Evolutionary conservation across 2,113 vertebrate genomes (phyloP), one percentile per base, ranked within the genome.

Genomic region (Myiopsitta monachus): DNA sequence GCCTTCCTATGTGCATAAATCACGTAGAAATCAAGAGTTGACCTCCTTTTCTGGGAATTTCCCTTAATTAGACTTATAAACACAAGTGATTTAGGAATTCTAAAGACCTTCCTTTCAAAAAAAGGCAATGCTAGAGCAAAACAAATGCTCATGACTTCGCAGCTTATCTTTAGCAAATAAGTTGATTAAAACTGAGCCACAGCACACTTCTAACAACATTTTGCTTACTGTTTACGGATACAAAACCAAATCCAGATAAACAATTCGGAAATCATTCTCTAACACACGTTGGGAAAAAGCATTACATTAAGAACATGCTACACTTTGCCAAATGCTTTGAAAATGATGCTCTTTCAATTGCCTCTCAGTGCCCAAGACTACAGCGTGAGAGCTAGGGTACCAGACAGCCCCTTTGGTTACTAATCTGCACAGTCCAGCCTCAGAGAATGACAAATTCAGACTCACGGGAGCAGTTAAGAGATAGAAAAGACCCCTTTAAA

Each of bases 1-100:
- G 66, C 99, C 99, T 98, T 99, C 99, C 99, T 99, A 91, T 18
- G 46, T 27, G 77, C 88, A 95, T 66, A 97, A 67, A 94, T 14
- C 17, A 90, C n/a, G 64, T 27, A 74, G 1, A 64, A 78, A 76
- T 96, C 69, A 88, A 87, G 82, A 92, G 39, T 4, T 47, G 74
- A 74, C 9, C 18, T 61, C 26, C 24, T 69, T 57, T 76, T 46
- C 36, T 3, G 4, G 17, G 5, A 49, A 66, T 55, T 87, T 64
- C 21, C 23, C 54, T 88, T 87, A 26, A 57, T 41, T 23, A 62
- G 27, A 46, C 18, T 75, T 24, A 47, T 11, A 79, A 18, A 57
- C 10, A 7, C 31, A 63, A 54, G 47, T 55, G 43, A 67, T 8
- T 72, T 8, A 18, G 3, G 24, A 18, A 55, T 9, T 36, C 38